These are phyloP conservation scores for Gallinago paraguaiae DNA, from an alignment of 2,113 vertebrate species.

Conservation along the genomic window DNA sequence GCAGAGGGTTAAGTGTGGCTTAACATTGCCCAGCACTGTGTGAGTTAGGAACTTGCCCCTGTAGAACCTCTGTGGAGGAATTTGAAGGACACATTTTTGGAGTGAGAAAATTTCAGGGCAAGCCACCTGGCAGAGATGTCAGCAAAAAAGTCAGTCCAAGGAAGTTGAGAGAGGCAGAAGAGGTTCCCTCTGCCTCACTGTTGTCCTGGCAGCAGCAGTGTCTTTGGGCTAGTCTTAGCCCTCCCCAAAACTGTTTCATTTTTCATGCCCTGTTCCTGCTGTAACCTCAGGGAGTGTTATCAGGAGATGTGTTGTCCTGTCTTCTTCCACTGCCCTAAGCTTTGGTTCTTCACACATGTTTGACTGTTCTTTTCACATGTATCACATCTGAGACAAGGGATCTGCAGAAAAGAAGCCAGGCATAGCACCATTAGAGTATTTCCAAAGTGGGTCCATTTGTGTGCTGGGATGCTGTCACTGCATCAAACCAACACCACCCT, in stretches of 20 bases:
- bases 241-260: neutral
- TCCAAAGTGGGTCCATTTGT: no score
- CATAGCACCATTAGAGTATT: neutral
- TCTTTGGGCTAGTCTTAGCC: neutral
- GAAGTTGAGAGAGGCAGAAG: neutral
- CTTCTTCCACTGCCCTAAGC: neutral
- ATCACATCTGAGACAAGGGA: no score
- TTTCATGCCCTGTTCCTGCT: neutral
- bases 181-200: neutral
- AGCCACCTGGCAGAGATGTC: neutral
- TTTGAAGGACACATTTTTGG: neutral
- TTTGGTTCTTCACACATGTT: neutral
- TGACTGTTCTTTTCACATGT: neutral
- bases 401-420: neutral
- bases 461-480: neutral
- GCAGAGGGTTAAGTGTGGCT: neutral
- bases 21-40: neutral
- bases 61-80: neutral
- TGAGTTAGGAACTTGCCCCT: neutral
- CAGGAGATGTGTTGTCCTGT: neutral
- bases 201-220: neutral
- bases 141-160: neutral
- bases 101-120: neutral
- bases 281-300: neutral
- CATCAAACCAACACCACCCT: neutral